Percentiles rank a stretch among this genome's conserved stretches.
Evolutionary conservation across 2,888 invertebrate genomes (phyloP).

Genomic region (Parnassius glacialis): DNA sequence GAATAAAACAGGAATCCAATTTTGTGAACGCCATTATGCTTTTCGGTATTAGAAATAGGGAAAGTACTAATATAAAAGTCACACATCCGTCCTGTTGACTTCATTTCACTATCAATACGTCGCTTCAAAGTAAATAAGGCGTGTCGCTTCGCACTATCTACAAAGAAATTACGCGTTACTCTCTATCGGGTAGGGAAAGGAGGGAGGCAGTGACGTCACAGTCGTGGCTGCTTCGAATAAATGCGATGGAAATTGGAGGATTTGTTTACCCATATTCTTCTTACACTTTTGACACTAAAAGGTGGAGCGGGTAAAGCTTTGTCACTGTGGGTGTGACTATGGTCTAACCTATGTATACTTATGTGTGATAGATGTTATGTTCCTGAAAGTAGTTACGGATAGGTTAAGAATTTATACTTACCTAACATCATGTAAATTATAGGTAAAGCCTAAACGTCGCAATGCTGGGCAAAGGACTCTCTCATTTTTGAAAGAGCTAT

Average conservation of each 20-base stretch:
- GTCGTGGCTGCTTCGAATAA: slow-evolving; percentile 68
- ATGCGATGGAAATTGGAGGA: slow-evolving; percentile 82
- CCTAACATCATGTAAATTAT: too few species aligned
- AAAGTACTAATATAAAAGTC: neutral
- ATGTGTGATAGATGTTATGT: neutral
- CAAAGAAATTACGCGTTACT: slow-evolving; percentile 75
- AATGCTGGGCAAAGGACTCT: too few species aligned
- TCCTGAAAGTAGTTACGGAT: too few species aligned
- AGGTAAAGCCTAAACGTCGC: too few species aligned
- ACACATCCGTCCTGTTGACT: slow-evolving; percentile 43
- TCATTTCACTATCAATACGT: slow-evolving; percentile 61
- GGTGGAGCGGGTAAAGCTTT: slow-evolving; percentile 52
- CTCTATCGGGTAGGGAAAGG: slow-evolving; percentile 48
- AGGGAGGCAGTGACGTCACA: slow-evolving; percentile 56
- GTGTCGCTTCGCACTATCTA: slow-evolving; percentile 72
- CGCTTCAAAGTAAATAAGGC: slow-evolving; percentile 59
- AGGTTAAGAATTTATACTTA: too few species aligned
- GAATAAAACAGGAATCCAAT: slow-evolving; percentile 1
- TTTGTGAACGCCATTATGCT: slow-evolving; percentile 14
- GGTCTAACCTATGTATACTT: slow-evolving; percentile 44
- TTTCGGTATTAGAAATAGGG: too few species aligned
- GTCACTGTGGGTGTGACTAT: slow-evolving; percentile 44
- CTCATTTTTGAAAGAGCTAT: too few species aligned
- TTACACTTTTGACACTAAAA: slow-evolving; percentile 81
- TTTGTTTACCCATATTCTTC: slow-evolving; percentile 82